Evolutionary conservation across 2,888 invertebrate genomes (phyloP).

Genomic region (Eupithecia inturbata): DNA sequence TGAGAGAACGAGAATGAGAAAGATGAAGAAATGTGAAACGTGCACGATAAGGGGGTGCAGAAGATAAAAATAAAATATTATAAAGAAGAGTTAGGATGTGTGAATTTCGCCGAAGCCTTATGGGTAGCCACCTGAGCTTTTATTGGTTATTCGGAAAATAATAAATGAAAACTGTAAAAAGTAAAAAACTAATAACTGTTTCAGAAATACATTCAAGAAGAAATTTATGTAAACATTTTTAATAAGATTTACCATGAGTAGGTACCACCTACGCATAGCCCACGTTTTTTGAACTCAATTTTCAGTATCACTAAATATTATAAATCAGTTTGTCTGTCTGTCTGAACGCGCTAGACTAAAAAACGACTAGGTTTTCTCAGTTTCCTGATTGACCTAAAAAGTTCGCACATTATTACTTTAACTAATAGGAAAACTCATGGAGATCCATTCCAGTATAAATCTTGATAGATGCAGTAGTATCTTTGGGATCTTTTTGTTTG

Average conservation of each 20-base stretch:
- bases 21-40: too few relatives aligned
- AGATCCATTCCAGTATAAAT: neutral
- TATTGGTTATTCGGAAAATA: slow-evolving; percentile 5
- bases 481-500: too few relatives aligned
- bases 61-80: too few relatives aligned
- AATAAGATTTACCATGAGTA: neutral
- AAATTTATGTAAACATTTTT: neutral
- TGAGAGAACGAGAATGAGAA: too few relatives aligned
- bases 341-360: neutral
- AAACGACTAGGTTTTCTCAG: neutral
- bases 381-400: neutral
- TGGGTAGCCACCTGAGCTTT: too few relatives aligned
- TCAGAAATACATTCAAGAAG: neutral
- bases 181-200: neutral
- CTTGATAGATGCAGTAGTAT: neutral
- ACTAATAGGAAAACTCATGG: neutral
- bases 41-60: too few relatives aligned
- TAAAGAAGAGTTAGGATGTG: too few relatives aligned
- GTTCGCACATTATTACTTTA: too few relatives aligned
- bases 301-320: too few relatives aligned
- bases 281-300: too few relatives aligned
- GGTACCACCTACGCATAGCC: too few relatives aligned
- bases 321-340: neutral
- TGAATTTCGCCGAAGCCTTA: too few relatives aligned
- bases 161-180: neutral